phyloP scores from a whole-genome alignment of 2,888 invertebrate genomes.

The Aphrophora alni region DNA sequence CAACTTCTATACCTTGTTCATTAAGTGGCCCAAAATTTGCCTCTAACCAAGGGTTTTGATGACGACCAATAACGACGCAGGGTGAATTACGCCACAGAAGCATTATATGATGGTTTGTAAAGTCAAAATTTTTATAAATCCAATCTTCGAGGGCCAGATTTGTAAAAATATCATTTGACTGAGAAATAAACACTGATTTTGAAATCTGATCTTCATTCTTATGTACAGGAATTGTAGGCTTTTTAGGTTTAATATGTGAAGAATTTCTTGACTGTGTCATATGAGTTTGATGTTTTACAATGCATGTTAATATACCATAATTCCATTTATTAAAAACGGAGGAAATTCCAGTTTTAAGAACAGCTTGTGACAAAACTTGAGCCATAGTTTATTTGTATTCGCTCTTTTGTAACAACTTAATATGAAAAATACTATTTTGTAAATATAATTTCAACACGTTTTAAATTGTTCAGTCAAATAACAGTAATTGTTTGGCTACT shows the following conservation, averaged over 20 bases:
- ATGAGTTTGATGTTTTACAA: not conserved
- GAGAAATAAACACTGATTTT: conserved; percentile 91
- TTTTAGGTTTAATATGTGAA: not conserved
- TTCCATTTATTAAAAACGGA: not conserved
- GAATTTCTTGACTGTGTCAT: not conserved
- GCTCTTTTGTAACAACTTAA: not conserved
- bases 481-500: conserved; percentile 6
- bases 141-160: conserved; percentile 97
- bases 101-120: conserved; percentile 81
- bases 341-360: not conserved
- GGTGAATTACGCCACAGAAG: conserved; percentile 94
- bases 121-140: conserved; percentile 88
- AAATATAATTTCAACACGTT: not conserved
- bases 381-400: not conserved
- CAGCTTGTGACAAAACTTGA: not conserved
- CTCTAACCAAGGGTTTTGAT: conserved; percentile 97
- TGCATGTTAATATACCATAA: not conserved
- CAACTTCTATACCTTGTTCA: conserved; percentile 74
- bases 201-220: conserved; percentile 58
- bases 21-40: conserved; percentile 75
- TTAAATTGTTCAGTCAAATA: conserved; percentile 15
- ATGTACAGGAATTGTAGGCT: not conserved
- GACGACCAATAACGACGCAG: conserved; percentile 93
- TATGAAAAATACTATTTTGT: not conserved
- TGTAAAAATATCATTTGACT: conserved; percentile 86